Evolutionary conservation across 2,797 vertebrate genomes (phyloP).

Genomic region (Micrastur ruficollis): DNA sequence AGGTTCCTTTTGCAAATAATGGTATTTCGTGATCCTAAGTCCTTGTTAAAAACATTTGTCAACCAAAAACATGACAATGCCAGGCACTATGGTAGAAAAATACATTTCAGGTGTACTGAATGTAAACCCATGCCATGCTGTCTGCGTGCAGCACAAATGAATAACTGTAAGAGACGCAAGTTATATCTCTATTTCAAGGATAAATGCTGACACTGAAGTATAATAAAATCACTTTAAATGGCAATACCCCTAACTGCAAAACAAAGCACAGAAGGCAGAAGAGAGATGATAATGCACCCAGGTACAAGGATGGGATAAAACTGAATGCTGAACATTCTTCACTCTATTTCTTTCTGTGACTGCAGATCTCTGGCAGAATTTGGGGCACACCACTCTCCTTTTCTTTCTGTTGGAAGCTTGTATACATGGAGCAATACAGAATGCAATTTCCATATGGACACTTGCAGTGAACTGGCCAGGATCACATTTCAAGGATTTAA

Average conservation of each 20-base stretch:
- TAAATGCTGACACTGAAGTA: constrained; percentile 9
- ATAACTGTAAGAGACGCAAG: neutral
- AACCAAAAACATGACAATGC: neutral
- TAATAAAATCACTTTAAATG: constrained; percentile 39
- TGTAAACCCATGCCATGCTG: neutral
- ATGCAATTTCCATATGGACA: neutral
- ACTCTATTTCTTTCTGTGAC: neutral
- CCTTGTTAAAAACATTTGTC: neutral
- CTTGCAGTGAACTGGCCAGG: neutral
- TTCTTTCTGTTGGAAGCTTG: neutral
- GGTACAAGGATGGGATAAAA: neutral
- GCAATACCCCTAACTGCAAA: constrained; percentile 23
- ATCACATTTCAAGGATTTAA: neutral
- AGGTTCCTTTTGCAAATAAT: neutral
- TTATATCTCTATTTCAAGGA: constrained; percentile 31
- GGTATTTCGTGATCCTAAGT: neutral
- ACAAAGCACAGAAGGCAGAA: constrained; percentile 19
- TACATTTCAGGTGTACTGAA: neutral
- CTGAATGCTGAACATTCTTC: neutral
- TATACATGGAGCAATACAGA: neutral
- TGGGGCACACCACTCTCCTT: neutral
- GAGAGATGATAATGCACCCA: neutral
- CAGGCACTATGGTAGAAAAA: neutral
- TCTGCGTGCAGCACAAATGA: neutral
- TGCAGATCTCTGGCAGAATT: neutral